Conservation (phyloP, 2,888 invertebrate species). For the Sturmia bella region DNA sequence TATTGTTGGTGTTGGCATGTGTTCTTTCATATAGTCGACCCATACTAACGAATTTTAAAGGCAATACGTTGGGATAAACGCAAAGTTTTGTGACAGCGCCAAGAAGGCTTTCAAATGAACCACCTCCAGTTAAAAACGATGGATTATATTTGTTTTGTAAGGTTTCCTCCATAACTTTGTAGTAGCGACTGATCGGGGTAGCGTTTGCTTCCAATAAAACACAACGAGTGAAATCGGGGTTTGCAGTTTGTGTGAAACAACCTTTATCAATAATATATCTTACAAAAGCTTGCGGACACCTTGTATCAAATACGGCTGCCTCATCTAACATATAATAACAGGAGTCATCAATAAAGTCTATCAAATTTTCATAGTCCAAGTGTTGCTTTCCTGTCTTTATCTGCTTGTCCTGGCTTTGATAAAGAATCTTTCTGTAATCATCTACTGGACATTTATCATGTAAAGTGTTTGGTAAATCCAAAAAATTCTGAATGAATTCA, state of each 20-base stretch:
- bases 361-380: constrained; percentile 77
- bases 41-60: constrained; percentile 86
- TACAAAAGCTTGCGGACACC: constrained; percentile 76
- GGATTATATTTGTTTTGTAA: constrained; percentile 83
- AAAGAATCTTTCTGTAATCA: constrained; percentile 75
- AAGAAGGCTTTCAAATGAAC: constrained; percentile 88
- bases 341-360: constrained; percentile 82
- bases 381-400: constrained; percentile 74
- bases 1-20: constrained; percentile 71
- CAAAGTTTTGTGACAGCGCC: constrained; percentile 85
- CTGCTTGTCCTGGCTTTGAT: constrained; percentile 70
- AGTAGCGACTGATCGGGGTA: constrained; percentile 84
- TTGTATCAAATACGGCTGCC: constrained; percentile 88
- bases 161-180: constrained; percentile 84
- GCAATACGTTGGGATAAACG: constrained; percentile 85
- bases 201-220: constrained; percentile 88
- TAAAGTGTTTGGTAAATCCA: constrained; percentile 88
- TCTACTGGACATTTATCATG: constrained; percentile 85
- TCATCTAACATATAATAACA: constrained; percentile 86
- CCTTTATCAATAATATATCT: constrained; percentile 81
- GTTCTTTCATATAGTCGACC: constrained; percentile 86
- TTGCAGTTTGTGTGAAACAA: constrained; percentile 86
- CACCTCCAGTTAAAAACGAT: constrained; percentile 89
- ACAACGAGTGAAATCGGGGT: constrained; percentile 90
- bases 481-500: constrained; percentile 84